These are phyloP conservation scores for Calliopum simillimum DNA, from an alignment of 2,888 invertebrate species.

Conservation along the genomic window DNA sequence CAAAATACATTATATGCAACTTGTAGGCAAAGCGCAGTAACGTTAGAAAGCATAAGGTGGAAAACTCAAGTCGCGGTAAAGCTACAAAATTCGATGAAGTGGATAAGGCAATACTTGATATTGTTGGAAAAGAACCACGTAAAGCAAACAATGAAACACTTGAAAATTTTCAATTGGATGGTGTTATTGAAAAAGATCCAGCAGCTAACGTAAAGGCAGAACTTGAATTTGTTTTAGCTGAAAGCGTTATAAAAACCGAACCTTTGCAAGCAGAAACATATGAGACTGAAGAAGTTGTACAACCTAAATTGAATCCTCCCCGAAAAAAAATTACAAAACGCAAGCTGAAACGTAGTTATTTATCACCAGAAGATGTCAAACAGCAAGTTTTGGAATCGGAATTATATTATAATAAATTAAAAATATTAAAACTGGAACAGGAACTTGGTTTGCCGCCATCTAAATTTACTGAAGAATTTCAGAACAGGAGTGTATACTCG, in stretches of 20 bases:
- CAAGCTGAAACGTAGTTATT: neutral
- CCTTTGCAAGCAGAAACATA: no score
- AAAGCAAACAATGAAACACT: neutral
- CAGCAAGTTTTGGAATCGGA: neutral
- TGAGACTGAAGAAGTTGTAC: no score
- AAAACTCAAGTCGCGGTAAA: constrained; percentile 16
- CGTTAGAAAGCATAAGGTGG: neutral
- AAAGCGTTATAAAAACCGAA: neutral
- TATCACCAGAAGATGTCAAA: neutral
- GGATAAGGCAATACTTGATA: constrained; percentile 31
- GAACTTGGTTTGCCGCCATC: no score
- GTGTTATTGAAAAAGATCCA: neutral
- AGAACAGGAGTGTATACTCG: no score
- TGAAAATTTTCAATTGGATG: neutral
- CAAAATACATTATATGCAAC: no score
- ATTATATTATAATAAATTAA: constrained; percentile 3
- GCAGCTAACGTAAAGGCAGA: neutral
- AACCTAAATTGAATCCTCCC: no score
- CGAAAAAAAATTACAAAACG: neutral
- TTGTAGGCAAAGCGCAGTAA: constrained; percentile 28
- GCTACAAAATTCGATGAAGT: constrained; percentile 2
- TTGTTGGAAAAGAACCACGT: constrained; percentile 9
- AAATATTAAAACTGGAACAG: no score
- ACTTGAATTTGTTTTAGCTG: neutral
- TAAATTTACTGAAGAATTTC: no score